Conservation (phyloP, 1,140 invertebrate species). For the Phymastichus coffea region DNA sequence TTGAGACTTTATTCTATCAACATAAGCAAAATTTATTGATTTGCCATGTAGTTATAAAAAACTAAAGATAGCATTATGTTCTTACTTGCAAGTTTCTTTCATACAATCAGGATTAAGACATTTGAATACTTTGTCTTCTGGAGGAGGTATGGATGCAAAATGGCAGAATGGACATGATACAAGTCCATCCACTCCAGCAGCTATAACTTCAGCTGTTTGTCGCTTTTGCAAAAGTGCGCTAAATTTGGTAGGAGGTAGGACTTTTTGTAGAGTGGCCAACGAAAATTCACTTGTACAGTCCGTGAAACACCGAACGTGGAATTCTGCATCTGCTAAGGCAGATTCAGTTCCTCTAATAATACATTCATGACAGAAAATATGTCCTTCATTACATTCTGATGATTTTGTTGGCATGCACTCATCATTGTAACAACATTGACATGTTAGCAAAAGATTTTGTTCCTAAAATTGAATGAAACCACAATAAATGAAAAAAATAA, state of each 20-base stretch:
- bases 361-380: constrained; percentile 64
- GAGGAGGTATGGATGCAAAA: constrained; percentile 62
- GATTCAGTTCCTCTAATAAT: constrained; percentile 56
- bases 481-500: constrained; percentile 14
- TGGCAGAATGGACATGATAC: constrained; percentile 67
- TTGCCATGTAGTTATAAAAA: neutral
- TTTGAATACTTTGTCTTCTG: constrained; percentile 64
- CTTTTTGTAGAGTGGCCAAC: constrained; percentile 54
- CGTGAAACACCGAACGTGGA: constrained; percentile 57
- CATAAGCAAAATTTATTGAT: neutral
- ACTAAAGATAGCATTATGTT: too few relatives aligned
- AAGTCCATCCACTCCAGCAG: constrained; percentile 63
- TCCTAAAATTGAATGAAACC: constrained; percentile 46
- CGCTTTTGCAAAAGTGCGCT: constrained; percentile 57
- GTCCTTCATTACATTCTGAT: constrained; percentile 58
- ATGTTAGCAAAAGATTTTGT: constrained; percentile 49
- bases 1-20: neutral
- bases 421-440: constrained; percentile 63
- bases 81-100: constrained; percentile 64
- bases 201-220: constrained; percentile 62
- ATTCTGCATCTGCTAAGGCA: constrained; percentile 58
- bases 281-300: constrained; percentile 54
- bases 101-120: constrained; percentile 67
- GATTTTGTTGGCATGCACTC: constrained; percentile 64
- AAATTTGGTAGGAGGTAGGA: constrained; percentile 58